These are phyloP conservation scores for Chroicocephalus ridibundus DNA, from an alignment of 2,113 vertebrate species.

Conservation along the genomic window DNA sequence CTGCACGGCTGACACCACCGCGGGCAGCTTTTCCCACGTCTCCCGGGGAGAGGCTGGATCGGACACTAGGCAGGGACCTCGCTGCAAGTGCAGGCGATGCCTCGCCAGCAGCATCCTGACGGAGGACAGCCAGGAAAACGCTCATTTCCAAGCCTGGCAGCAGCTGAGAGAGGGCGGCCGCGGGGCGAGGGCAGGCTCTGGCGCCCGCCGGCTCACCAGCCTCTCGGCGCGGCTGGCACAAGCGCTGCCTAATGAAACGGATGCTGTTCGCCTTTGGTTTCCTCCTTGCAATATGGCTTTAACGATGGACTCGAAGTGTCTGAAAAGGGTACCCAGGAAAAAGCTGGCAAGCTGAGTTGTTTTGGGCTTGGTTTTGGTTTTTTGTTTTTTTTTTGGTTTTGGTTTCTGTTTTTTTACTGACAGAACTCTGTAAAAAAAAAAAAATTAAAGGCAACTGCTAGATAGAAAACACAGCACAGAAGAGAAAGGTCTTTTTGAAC, in stretches of 20 bases:
- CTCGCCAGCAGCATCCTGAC: neutral
- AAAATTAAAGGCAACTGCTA: conserved; percentile 6
- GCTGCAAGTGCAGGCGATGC: neutral
- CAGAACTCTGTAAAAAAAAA: neutral
- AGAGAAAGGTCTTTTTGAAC: conserved; percentile 35
- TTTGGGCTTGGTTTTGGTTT: neutral
- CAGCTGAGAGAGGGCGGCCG: neutral
- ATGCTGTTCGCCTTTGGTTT: neutral
- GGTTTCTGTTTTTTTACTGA: neutral
- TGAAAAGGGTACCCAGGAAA: neutral
- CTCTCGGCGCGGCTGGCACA: neutral
- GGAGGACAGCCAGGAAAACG: neutral
- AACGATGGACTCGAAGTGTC: neutral
- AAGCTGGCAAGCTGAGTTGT: neutral
- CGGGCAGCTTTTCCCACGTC: rapidly evolving
- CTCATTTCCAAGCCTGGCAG: neutral
- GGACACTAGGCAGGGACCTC: neutral
- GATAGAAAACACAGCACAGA: conserved; percentile 9
- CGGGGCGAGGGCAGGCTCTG: neutral
- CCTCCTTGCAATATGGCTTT: neutral
- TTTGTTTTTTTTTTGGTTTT: neutral
- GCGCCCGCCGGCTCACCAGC: neutral
- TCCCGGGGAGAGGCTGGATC: neutral
- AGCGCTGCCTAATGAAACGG: neutral
- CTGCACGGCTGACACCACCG: neutral